Evolutionary conservation across 2,888 invertebrate genomes (phyloP), one percentile per base, ranked within the genome.

Genomic region (Clusia tigrina): DNA sequence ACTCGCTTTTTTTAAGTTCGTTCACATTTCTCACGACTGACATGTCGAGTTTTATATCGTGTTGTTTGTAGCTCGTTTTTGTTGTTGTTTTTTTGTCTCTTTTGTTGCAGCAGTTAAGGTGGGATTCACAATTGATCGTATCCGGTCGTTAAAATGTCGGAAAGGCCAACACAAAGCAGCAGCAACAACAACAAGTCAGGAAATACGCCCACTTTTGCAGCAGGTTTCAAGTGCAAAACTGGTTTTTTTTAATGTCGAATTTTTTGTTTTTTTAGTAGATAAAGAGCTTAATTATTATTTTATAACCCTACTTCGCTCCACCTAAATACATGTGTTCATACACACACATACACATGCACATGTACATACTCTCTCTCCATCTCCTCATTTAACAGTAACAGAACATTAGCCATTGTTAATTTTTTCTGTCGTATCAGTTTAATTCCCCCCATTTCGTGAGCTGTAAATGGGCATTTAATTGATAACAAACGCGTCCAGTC

Each of bases 101-200:
- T 42, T 20, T 22, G 48, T 22, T 6, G 2, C 48, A 15, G n/a
- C 42, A 10, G 53, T 57, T 62, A 62, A 62, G 61, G 61, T 62
- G 56, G 6, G 38, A 48, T 53, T 24, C 56, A 52, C 57, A 62
- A 62, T 62, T 62, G 61, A 52, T 38, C 46, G 54, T 48, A 56
- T 63, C 63, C 63, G 63, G 63, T 63, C 60, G 55, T 63, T 54
- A 32, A 54, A 18, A 54, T 42, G 10, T 32, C 32, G 32, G 6
- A n/a, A 32, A 32, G 5, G 5, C 12, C 32, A 12, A 32, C 5
- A 32, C 20, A 18, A 32, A 17, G 25, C 5, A 32, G 32, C 32
- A 32, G 12, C 5, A 32, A 32, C 5, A 32, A 32, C 5, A 32
- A 5, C 32, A 32, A 32, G 32, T 12, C 5, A 12, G 12, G 32